Evolutionary conservation across 64 coral and sea anemone species (phyloP).

Genomic region (Stichodactyla helianthus): DNA sequence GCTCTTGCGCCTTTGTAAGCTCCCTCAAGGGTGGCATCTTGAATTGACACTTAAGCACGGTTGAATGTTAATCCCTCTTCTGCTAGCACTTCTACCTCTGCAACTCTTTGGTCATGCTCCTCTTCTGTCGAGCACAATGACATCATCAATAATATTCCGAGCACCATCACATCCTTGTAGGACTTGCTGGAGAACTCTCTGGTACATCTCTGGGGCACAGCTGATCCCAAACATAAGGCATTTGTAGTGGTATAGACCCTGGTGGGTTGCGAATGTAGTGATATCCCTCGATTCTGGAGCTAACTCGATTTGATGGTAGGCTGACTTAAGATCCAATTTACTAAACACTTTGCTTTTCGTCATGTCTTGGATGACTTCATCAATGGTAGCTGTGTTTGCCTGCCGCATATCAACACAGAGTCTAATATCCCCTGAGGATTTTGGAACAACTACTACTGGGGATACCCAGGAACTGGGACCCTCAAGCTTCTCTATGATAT

Average conservation of each 20-base stretch:
- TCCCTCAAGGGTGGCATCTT: not conserved
- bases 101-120: constrained; percentile 37
- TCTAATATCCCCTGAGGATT: too few relatives aligned
- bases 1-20: constrained; percentile 30
- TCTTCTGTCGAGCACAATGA: constrained; percentile 27
- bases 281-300: too few relatives aligned
- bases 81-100: constrained; percentile 26
- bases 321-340: too few relatives aligned
- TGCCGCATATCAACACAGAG: too few relatives aligned
- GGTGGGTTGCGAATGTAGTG: too few relatives aligned
- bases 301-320: too few relatives aligned
- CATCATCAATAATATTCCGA: constrained; percentile 13
- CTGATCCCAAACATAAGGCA: constrained; percentile 9
- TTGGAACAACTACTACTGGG: constrained; percentile 25
- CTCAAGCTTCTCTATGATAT: constrained; percentile 19
- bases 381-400: too few relatives aligned
- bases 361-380: too few relatives aligned
- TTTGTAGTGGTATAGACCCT: not conserved
- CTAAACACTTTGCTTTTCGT: too few relatives aligned
- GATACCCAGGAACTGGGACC: constrained; percentile 15
- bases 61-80: constrained; percentile 24
- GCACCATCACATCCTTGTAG: constrained; percentile 34
- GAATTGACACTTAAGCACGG: not conserved
- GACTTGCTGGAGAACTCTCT: not conserved
- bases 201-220: not conserved